Base-by-base conservation (phyloP, 2,113 vertebrate species). In the Andinoacara biseriatus region DNA sequence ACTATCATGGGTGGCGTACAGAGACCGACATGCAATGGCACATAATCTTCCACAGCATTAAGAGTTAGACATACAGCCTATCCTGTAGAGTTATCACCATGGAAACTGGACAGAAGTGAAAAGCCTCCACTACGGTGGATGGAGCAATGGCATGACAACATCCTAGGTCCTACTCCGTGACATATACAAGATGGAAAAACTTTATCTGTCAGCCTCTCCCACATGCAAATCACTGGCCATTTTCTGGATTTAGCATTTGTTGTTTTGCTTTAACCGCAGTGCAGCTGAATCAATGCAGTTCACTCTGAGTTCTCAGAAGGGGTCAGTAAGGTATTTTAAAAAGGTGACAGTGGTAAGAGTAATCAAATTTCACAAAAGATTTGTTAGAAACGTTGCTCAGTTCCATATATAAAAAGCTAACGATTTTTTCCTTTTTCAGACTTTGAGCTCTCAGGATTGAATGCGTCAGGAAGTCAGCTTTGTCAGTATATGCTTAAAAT, bases 71-170 rank as follows among this genome's bases (percentile, higher is more conserved):
- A 86, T 94, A 91, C 92, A 91, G 88, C 84, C 89, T 74, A 92
- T 93, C 93, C 90, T 94, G 91, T 91, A 85, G 91, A 93, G 91
- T 92, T 92, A 94, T 96, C 92, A 93, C 95, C 95, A 96, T 96
- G 94, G 95, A 94, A 95, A 96, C 95, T 92, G 93, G 91, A 93
- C 88, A 84, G 87, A 81, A 94, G 85, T 89, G 91, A 90, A 90
- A 89, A 93, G 83, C 78, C 81, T 88, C 80, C 80, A 62, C 81
- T 86, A 40, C 60, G 74, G 86, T 80, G 84, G 76, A 90, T 85
- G 67, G 83, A 90, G 84, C 85, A 33, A 56, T 58, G 78, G 84
- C 65, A 83, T 54, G n/a, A 61, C 83, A 89, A 80, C 87, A 91
- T 93, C 81, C 79, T 58, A 63, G 61, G 61, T 81, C 67, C 81